Evolutionary conservation across 2,797 vertebrate genomes (phyloP), one percentile per base, ranked within the genome.

Genomic region (Danio kyathit): DNA sequence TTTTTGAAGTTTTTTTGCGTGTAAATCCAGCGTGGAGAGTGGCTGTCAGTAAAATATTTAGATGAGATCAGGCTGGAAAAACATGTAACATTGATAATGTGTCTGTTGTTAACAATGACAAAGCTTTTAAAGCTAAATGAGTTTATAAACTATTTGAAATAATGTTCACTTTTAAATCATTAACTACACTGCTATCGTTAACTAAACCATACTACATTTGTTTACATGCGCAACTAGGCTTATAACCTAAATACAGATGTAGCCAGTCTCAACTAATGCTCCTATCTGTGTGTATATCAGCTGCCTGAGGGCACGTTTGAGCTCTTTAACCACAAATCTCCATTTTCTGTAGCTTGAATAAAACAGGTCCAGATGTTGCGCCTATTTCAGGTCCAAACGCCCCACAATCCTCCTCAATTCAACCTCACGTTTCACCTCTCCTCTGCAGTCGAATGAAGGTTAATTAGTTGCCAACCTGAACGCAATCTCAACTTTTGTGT

Each of bases 391-490:
- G 51, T 17, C 66, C 57, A 43, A 29, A 52, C 9, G 10, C 48
- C 38, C 52, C 19, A 7, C 48, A 54, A 59, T 83, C 83, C 76
- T 29, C 82, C 57, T 40, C 7, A 4, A 75, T 82, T 78, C 80
- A 84, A 17, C 82, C 65, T 74, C 48, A 73, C 19, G 44, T 19
- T 38, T 44, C 65, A 71, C 83, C 84, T 87, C 71, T 67, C 82
- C 86, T 86, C 74, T 82, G 85, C 83, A 85, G 63, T 73, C 44
- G 69, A n/a, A 66, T 90, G 90, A 93, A 93, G 89, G 92, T 93
- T 82, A 92, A 88, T 89, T 85, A 87, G 89, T 81, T 88, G 72
- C 81, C 84, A 87, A 86, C 79, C 63, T 82, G 52, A 81, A 85
- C 51, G 63, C 84, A 84, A 90, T 89, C 88, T 89, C 74, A 19